Conservation (phyloP, 2,797 vertebrate species). For the Morelia viridis region DNA sequence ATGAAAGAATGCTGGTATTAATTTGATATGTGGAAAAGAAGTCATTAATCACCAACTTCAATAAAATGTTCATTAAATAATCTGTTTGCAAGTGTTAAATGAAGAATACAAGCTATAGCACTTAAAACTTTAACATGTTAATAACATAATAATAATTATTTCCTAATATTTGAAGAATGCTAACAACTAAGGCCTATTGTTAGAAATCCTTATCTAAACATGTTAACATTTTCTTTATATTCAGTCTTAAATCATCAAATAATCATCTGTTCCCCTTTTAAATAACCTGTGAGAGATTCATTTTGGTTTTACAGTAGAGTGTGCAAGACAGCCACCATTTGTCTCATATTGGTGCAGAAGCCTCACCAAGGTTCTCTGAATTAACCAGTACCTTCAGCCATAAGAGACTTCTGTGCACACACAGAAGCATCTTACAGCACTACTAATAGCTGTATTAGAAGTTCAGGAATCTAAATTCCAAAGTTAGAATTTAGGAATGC, state of each 20-base stretch:
- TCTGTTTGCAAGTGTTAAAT: neutral
- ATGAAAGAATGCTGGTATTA: neutral
- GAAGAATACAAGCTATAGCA: neutral
- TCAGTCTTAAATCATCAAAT: neutral
- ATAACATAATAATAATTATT: neutral
- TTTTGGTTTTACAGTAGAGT: neutral
- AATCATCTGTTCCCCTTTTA: neutral
- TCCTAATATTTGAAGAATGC: neutral
- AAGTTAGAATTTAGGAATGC: neutral
- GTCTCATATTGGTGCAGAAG: neutral
- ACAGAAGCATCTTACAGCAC: too few species aligned
- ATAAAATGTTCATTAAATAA: rapidly evolving
- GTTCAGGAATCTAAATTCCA: neutral
- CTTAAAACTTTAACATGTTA: neutral
- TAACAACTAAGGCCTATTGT: neutral
- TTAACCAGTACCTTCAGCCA: neutral
- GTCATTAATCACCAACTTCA: neutral
- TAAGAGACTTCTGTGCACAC: neutral
- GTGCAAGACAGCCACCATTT: neutral
- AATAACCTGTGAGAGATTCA: neutral
- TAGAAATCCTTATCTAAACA: neutral
- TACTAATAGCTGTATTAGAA: neutral
- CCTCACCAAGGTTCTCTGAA: neutral
- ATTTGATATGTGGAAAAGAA: neutral
- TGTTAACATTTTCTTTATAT: neutral